phyloP scores from a whole-genome alignment of 2,888 invertebrate genomes.

The Acleris cristana region DNA sequence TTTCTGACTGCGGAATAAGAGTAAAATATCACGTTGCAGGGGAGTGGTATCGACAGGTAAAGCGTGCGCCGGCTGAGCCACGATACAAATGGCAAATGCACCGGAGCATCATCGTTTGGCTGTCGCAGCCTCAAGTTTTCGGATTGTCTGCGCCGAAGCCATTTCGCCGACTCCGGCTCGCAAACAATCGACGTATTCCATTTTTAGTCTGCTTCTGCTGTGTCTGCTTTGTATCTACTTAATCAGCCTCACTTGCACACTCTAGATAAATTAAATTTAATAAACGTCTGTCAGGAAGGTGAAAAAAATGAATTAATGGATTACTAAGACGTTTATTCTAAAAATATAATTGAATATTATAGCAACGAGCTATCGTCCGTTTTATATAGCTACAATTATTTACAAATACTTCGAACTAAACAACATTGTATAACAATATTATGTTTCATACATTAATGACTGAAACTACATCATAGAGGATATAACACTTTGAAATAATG shows the following conservation, averaged over 20 bases:
- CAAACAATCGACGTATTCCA: not conserved
- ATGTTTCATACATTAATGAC: constrained; percentile 64
- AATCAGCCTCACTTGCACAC: no score
- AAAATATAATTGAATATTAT: constrained; percentile 35
- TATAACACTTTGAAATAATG: constrained; percentile 34
- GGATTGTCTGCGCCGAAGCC: constrained; percentile 45
- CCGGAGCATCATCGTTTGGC: constrained; percentile 54
- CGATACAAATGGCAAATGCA: constrained; percentile 62
- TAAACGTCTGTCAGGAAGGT: not conserved
- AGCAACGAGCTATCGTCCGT: constrained; percentile 45
- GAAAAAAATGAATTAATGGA: not conserved
- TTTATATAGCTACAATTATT: constrained; percentile 52
- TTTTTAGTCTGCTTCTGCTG: not conserved
- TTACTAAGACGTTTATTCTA: constrained; percentile 12
- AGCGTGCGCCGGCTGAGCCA: constrained; percentile 41
- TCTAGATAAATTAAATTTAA: no score
- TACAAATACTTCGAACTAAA: constrained; percentile 58
- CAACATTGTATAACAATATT: constrained; percentile 54
- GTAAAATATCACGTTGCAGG: constrained; percentile 26
- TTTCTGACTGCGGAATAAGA: constrained; percentile 18
- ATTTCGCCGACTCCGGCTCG: constrained; percentile 22
- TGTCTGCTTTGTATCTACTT: no score
- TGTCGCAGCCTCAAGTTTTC: constrained; percentile 45
- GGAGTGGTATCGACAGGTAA: constrained; percentile 53
- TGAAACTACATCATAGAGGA: constrained; percentile 51